Evolutionary conservation across 2,797 vertebrate genomes (phyloP).

Genomic region (Knipowitschia caucasica): DNA sequence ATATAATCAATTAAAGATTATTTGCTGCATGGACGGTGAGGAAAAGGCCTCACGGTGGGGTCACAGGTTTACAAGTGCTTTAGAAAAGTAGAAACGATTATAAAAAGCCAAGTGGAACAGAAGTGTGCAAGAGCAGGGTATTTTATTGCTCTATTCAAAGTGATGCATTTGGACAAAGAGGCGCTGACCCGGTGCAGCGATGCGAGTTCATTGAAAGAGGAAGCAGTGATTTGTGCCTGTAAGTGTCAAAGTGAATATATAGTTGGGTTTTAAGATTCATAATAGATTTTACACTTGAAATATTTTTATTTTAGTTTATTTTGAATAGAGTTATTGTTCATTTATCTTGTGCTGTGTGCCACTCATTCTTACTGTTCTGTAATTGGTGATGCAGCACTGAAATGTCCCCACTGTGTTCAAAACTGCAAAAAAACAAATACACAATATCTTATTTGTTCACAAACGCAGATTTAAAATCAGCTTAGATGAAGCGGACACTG

Average conservation of each 20-base stretch:
- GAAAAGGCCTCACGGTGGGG: slow-evolving; percentile 23
- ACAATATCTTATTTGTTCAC: no score
- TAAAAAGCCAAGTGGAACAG: slow-evolving; percentile 39
- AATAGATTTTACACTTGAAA: no score
- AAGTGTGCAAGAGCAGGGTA: slow-evolving; percentile 14
- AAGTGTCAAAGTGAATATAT: background rate
- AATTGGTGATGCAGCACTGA: no score
- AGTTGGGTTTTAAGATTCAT: no score
- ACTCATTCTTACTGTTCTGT: no score
- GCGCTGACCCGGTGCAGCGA: background rate
- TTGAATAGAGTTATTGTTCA: no score
- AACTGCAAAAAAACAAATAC: no score
- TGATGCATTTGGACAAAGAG: slow-evolving; percentile 27
- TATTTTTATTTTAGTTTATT: no score
- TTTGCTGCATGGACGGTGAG: background rate
- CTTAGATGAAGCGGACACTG: no score
- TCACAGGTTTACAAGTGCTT: slow-evolving; percentile 38
- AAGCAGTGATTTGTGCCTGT: slow-evolving; percentile 4
- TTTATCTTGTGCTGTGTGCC: no score
- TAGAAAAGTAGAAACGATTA: slow-evolving; percentile 23
- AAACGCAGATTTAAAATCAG: no score
- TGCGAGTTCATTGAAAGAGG: background rate
- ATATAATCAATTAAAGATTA: slow-evolving; percentile 15
- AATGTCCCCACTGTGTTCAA: no score
- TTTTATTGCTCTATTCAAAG: slow-evolving; percentile 41